Evolutionary conservation across 1,140 invertebrate genomes (phyloP).

Genomic region (Drosophila grimshawi): DNA sequence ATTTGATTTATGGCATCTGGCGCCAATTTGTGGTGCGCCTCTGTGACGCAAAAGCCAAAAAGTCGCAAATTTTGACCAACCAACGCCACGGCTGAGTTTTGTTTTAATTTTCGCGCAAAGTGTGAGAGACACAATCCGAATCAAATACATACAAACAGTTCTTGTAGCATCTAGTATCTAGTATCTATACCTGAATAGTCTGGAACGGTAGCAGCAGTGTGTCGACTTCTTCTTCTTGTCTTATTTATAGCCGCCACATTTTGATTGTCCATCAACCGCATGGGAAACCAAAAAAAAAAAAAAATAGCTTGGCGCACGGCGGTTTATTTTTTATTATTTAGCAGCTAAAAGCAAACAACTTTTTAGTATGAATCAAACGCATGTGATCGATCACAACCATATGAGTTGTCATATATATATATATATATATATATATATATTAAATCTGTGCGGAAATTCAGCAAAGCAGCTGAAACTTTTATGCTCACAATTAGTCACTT

Average conservation of each 20-base stretch:
- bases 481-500: too few relatives aligned
- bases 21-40: conserved; percentile 16
- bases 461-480: too few relatives aligned
- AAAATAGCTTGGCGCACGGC: background rate
- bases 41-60: conserved; percentile 24
- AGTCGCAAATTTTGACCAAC: conserved; percentile 3
- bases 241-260: conserved; percentile 5
- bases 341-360: too few relatives aligned
- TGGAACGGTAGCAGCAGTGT: background rate
- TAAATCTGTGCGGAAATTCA: too few relatives aligned
- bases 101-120: background rate
- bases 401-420: too few relatives aligned
- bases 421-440: too few relatives aligned
- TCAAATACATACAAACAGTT: too few relatives aligned
- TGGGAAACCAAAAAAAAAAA: background rate
- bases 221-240: background rate
- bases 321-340: conserved; percentile 11
- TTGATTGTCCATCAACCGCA: background rate
- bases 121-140: background rate
- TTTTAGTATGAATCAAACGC: too few relatives aligned
- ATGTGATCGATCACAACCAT: too few relatives aligned
- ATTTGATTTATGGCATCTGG: conserved; percentile 34
- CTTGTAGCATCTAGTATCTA: background rate
- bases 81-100: background rate
- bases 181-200: background rate